Evolutionary conservation across 2,113 vertebrate genomes (phyloP), one percentile per base, ranked within the genome.

Genomic region (Podarcis raffonei): DNA sequence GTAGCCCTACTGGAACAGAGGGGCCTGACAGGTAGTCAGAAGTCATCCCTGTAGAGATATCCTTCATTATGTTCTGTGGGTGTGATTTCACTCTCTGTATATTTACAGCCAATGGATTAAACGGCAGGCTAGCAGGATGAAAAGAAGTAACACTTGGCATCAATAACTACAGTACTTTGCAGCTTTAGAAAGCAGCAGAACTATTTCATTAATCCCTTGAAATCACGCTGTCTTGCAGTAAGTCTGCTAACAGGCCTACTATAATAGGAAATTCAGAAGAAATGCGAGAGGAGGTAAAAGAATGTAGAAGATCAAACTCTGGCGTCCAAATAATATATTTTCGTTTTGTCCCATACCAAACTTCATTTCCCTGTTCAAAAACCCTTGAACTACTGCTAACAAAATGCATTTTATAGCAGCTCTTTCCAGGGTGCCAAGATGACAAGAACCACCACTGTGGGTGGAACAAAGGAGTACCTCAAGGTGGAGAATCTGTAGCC

Each of bases 231-330:
- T n/a, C 7, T 30, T 66, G 22, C 30, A 86, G 48, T 79, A 86
- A 78, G 18, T 15, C 74, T 79, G 4, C 9, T 80, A 71, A 76
- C 9, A 89, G 25, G 66, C 65, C 22, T 83, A 37, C 82, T 48
- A 42, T n/a, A 66, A 65, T 11, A 78, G 75, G 76, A 48, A 66
- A 78, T 62, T 42, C 59, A 48, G 18, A n/a, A 74, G n/a, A 72
- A 62, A 53, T 75, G 5, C 20, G 12, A 30, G n/a, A 37, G 22
- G 75, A 0, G 1, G 68, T 0, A 0, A 35, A 1, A 0, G 0
- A 48, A 20, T 18, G 85, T 30, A 90, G 1, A 2, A 20, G n/a
- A 22, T 3, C 25, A 69, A 86, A 48, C 74, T 48, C 32, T 68
- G 20, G 16, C 18, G 2, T 66, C 35, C 15, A 30, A 65, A 65